A percentile compares a stretch with the other conserved stretches of the same genome.
Conservation (phyloP, 1,140 invertebrate species). For the Lordiphosa clarofinis region DNA sequence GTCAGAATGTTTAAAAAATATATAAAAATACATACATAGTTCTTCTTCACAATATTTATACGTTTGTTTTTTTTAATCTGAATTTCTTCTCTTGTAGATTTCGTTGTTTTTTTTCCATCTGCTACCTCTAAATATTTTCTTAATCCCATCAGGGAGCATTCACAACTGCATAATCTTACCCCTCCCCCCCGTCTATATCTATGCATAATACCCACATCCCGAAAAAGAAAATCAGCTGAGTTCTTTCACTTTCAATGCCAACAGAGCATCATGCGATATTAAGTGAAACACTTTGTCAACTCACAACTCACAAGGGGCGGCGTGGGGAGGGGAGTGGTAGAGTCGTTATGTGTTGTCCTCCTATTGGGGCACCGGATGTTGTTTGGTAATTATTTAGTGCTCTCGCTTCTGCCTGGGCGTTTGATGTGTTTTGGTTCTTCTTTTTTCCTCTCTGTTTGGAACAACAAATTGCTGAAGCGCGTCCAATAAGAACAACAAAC, state of each 20-base stretch:
- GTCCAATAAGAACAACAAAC: slow-evolving; percentile 68
- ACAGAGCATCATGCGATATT: slow-evolving; percentile 67
- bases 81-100: neutral
- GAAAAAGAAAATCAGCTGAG: slow-evolving; percentile 44
- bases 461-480: slow-evolving; percentile 74
- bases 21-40: too few species aligned
- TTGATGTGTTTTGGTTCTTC: slow-evolving; percentile 60
- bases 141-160: slow-evolving; percentile 29
- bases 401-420: slow-evolving; percentile 47
- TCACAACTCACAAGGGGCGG: slow-evolving; percentile 28
- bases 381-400: slow-evolving; percentile 74
- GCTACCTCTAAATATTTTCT: slow-evolving; percentile 33
- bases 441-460: slow-evolving; percentile 14
- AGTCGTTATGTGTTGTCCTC: slow-evolving; percentile 50
- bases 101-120: slow-evolving; percentile 18
- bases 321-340: neutral
- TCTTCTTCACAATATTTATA: slow-evolving; percentile 1
- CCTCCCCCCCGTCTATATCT: neutral
- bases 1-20: too few species aligned
- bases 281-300: slow-evolving; percentile 74
- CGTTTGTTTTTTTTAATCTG: slow-evolving; percentile 4
- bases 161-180: slow-evolving; percentile 1
- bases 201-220: slow-evolving; percentile 11
- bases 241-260: slow-evolving; percentile 51
- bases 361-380: slow-evolving; percentile 60